A percentile compares a stretch with the other conserved stretches of the same genome.
Conservation (phyloP, 2,113 vertebrate species). For the Apistogramma diplotaenia region DNA sequence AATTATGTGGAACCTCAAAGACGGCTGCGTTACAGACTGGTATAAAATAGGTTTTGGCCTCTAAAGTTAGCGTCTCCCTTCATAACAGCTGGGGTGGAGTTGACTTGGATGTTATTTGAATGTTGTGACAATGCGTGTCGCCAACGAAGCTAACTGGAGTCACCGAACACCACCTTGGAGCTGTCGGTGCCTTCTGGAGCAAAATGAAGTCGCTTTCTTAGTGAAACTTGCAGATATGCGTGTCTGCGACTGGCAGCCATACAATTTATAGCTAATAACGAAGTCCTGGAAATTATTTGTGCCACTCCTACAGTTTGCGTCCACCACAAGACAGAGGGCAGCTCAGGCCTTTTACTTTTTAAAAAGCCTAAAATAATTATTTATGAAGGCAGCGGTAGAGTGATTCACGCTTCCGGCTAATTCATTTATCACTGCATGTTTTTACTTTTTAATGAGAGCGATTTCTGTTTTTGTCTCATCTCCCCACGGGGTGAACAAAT, state of each 20-base stretch:
- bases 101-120: background rate
- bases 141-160: background rate
- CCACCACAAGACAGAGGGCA: no score
- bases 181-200: background rate
- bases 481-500: conserved; percentile 13
- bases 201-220: background rate
- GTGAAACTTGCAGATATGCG: background rate
- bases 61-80: fast-evolving
- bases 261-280: background rate
- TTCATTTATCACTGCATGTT: conserved; percentile 15
- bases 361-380: background rate
- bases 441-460: conserved; percentile 15
- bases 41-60: background rate
- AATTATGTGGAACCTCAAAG: background rate
- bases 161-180: background rate
- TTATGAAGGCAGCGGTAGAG: background rate
- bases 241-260: background rate
- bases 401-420: background rate
- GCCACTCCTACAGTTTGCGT: no score
- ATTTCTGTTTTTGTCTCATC: background rate
- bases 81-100: no score
- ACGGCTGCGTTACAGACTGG: background rate
- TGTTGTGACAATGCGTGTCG: background rate
- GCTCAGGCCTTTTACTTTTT: background rate
- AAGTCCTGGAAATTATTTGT: no score